Evolutionary conservation across 2,888 invertebrate species (phyloP), one percentile per base, ranked within the genome.

Genomic region (Zonitis immaculata): DNA sequence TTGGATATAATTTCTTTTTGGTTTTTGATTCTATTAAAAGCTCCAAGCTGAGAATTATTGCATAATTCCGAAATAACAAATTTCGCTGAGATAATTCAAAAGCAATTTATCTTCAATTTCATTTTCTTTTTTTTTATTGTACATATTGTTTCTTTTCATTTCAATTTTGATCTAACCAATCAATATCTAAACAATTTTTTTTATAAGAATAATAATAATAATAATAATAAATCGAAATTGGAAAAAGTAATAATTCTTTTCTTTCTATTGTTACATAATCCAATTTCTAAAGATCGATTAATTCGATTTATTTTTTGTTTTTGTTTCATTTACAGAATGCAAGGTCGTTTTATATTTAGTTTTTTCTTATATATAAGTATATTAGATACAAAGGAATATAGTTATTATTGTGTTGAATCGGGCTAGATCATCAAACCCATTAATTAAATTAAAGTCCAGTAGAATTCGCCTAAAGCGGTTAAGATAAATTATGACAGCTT

Each of bases 391-490:
- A 44, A 28, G 5, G 12, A 44, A 44, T 44, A 44, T 44, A 44
- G 44, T 44, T 44, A 44, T 44, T 44, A 44, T 44, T 44, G 26
- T 44, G 6, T 44, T 26, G 27, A 16, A 27, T 27, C 28, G 30
- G 28, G 18, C 27, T 26, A 28, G 26, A 30, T 45, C 45, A 45
- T 26, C 28, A 28, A 45, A 45, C 27, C 45, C 45, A 45, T 45
- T 25, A 44, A 45, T 45, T 45, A 45, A 45, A 45, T 45, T 45
- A 45, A 45, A 45, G 45, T 45, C 45, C 45, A 45, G 45, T 18
- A 45, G 45, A 45, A 45, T 45, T 45, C 45, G 45, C 45, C 45
- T 28, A 20, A 45, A 45, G 45, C 45, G 28, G 14, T 16, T n/a
- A 39, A 20, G 20, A 39, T 39, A 44, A 27, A 45, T 45, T 45